Evolutionary conservation across 2,888 invertebrate species (phyloP), one percentile per base, ranked within the genome.

Genomic region (Actias luna): DNA sequence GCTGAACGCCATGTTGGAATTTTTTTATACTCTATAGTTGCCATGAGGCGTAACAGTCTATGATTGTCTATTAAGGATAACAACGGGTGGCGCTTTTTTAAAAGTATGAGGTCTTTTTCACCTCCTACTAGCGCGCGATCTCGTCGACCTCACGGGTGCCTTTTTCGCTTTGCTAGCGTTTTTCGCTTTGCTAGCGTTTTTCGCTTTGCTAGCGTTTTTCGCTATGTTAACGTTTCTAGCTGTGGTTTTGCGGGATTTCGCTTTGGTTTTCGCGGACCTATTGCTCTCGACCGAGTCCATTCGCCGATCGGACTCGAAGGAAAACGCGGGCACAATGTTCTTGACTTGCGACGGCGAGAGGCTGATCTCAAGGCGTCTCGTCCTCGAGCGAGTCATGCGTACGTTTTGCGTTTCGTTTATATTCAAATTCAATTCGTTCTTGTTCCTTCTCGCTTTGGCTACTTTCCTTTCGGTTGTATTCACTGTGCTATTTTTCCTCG

Each of bases 291-390:
- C 67, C 0, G 89, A 88, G 14, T 79, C 69, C 1, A 85, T 80
- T 1, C 89, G 73, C 0, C 79, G 75, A 5, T 90, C 91, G 0
- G 89, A 88, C 29, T 91, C 91, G 70, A 89, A 84, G 0, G 91
- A 90, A 52, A 89, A 79, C 0, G 84, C 78, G 0, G 87, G 84
- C 0, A 86, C 65, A 0, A 88, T 70, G 1, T 63, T 69, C 58
- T 85, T 82, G 0, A 87, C 87, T 65, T 91, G 82, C 0, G 90
- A 88, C 0, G 88, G 86, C 0, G 91, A 90, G 0, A 92, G 79
- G 18, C 88, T 86, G 33, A 92, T 80, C 46, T 86, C 92, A 0
- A 90, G 62, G 0, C 92, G 71, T 16, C 92, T 75, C 60, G 76
- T 75, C 16, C 89, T 77, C 0, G 92, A 86, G 1, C 92, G 78